phyloP scores from a whole-genome alignment of 2,113 vertebrate species.

The Brachypteracias leptosomus region DNA sequence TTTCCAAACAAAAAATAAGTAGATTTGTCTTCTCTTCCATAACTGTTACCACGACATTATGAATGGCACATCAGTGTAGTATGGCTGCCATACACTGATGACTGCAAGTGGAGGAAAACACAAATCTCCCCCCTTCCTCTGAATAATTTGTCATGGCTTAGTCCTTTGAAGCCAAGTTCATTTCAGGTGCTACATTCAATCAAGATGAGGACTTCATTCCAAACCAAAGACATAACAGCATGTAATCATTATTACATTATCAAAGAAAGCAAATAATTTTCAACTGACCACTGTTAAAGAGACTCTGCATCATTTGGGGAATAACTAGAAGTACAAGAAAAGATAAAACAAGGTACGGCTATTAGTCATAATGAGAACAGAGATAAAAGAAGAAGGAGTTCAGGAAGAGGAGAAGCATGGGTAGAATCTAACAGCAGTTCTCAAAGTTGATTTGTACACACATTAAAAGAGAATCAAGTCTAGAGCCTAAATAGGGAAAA shows the following conservation, averaged over 20 bases:
- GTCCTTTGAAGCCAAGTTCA: constrained; percentile 19
- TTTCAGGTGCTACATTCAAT: constrained; percentile 48
- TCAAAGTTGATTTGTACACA: neutral
- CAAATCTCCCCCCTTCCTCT: neutral
- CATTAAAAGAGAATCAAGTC: neutral
- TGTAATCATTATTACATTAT: neutral
- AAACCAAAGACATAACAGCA: neutral
- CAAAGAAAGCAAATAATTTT: neutral
- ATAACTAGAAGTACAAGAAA: neutral
- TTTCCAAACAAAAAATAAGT: constrained; percentile 61
- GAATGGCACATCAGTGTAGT: constrained; percentile 21
- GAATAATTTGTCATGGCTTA: neutral
- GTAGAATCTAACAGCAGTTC: neutral
- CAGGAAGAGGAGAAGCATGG: neutral
- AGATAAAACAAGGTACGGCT: neutral
- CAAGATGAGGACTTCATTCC: constrained; percentile 12
- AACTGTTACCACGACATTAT: constrained; percentile 28
- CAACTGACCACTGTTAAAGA: neutral
- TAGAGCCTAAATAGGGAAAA: neutral
- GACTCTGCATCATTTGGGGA: neutral
- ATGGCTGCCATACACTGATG: neutral
- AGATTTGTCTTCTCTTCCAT: constrained; percentile 61
- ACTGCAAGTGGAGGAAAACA: neutral
- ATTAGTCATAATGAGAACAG: neutral
- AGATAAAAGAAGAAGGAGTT: neutral